These are phyloP conservation scores for Xylota segnis DNA, from an alignment of 2,888 invertebrate species.

Conservation along the genomic window DNA sequence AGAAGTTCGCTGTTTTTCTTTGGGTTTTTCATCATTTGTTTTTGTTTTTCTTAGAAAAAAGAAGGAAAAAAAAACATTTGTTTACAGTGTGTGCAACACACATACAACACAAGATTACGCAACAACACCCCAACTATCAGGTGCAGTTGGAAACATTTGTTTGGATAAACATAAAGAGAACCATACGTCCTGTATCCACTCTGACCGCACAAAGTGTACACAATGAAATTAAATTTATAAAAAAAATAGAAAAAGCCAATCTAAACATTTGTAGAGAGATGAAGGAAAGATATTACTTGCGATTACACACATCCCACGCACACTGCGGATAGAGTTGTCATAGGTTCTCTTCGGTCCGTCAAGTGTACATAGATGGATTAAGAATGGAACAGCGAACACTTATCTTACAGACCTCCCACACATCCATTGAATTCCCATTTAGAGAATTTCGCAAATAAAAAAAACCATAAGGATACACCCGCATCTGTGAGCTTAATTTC, in stretches of 20 bases:
- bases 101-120: conserved; percentile 46
- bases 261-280: conserved; percentile 3
- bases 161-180: conserved; percentile 29
- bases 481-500: conserved; percentile 5
- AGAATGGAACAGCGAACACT: background rate
- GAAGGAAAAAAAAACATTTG: conserved; percentile 2
- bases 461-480: background rate
- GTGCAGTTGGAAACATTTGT: conserved; percentile 71
- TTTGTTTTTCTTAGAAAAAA: background rate
- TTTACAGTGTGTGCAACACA: conserved; percentile 66
- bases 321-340: conserved; percentile 28
- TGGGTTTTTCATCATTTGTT: conserved; percentile 25
- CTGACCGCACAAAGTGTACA: conserved; percentile 8
- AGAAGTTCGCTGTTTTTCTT: conserved; percentile 52
- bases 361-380: background rate
- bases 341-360: conserved; percentile 7
- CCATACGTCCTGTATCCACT: conserved; percentile 16
- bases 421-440: background rate
- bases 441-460: conserved; percentile 2
- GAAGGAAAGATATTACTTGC: background rate
- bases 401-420: conserved; percentile 5
- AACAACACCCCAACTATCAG: conserved; percentile 45
- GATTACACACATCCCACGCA: conserved; percentile 16
- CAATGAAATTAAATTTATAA: conserved; percentile 30
- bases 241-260: background rate